These are phyloP conservation scores for Drosophila neoperkinsi DNA, from an alignment of 2,888 invertebrate species.

Conservation along the genomic window DNA sequence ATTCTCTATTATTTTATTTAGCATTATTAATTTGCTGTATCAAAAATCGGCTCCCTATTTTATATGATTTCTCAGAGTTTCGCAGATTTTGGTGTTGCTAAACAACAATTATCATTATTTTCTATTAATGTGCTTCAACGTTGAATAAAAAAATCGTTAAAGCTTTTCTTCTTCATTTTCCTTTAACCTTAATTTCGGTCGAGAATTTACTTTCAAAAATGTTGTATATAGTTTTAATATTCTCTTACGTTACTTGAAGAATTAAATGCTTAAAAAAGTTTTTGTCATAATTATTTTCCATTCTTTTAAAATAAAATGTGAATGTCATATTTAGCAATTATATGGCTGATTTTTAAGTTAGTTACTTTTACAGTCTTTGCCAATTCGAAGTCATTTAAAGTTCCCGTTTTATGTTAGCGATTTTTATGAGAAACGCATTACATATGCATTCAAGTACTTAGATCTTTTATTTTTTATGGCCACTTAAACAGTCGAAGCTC, in stretches of 20 bases:
- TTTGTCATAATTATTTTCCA: neutral
- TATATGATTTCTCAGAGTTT: neutral
- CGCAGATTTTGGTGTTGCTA: neutral
- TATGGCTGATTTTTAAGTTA: neutral
- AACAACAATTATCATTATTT: neutral
- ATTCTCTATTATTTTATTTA: neutral
- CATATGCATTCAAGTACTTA: conserved; percentile 24
- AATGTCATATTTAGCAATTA: neutral
- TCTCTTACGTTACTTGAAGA: neutral
- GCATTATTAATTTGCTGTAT: neutral
- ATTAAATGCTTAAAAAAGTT: neutral
- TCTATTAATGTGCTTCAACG: neutral
- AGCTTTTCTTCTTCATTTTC: neutral
- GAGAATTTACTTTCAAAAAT: neutral
- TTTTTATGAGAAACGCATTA: conserved; percentile 27
- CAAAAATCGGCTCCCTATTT: too few species aligned
- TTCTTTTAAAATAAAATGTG: neutral
- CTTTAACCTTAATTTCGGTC: too few species aligned
- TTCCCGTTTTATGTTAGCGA: neutral
- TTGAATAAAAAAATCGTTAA: neutral
- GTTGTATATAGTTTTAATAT: neutral
- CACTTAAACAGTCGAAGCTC: conserved; percentile 66
- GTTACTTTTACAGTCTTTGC: neutral
- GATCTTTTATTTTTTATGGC: conserved; percentile 56
- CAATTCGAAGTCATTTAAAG: neutral